Evolutionary conservation across 2,797 vertebrate genomes (phyloP), one percentile per base, ranked within the genome.

Genomic region (Channallabes apus): DNA sequence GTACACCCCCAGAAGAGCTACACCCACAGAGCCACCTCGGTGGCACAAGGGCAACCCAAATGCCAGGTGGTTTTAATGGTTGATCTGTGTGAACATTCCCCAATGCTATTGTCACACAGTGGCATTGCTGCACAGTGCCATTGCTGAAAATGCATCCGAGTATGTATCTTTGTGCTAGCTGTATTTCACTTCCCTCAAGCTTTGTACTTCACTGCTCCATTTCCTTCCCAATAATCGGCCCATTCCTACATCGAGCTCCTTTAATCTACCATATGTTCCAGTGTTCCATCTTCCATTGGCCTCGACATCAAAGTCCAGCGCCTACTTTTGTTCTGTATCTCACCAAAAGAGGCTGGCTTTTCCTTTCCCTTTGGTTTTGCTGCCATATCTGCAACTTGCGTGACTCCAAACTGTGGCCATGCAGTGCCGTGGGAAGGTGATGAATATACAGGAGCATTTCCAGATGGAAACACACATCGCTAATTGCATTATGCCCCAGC

Each of bases 401-500:
- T 62, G 35, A 80, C 24, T 80, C 14, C 77, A 64, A 4, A 9
- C 7, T 12, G 24, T 62, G 56, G 29, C 75, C 56, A 59, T 59
- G 5, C 75, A 35, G 58, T 64, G 59, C 77, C 12, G 46, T 5
- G 64, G 59, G 35, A 80, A n/a, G 22, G 15, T 80, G 38, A 80
- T 64, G 38, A 64, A 80, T 27, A 64, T 64, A 35, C 14, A 62
- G 59, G 22, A 79, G 77, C 24, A 62, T 62, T 79, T 41, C 58
- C 59, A 80, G 59, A 64, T 64, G 77, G 77, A 61, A 80, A 64
- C 29, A 5, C n/a, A 32, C 24, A 64, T 62, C 9, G 38, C 59
- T 64, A 80, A 80, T 80, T 59, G 59, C 77, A 41, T 64, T 46
- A 80, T 80, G 59, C 8, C 32, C 29, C 77, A 27, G 59, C 27